Evolutionary conservation across 2,797 vertebrate genomes (phyloP).

Genomic region (Masticophis lateralis): DNA sequence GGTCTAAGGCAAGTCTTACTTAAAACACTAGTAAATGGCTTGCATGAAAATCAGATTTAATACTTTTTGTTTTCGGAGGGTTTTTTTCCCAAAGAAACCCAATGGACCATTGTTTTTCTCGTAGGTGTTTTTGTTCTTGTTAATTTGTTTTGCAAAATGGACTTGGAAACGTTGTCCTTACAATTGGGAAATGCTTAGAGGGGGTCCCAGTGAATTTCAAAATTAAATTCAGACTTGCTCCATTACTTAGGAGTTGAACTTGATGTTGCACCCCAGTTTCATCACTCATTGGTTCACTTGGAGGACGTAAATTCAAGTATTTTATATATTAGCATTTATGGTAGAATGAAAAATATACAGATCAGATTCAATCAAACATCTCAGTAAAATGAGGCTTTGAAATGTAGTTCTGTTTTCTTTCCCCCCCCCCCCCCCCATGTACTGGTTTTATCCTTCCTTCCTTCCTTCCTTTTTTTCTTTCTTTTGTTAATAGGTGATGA

Average conservation of each 20-base stretch:
- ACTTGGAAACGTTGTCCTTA: conserved; percentile 52
- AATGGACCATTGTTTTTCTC: conserved; percentile 59
- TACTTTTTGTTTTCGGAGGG: conserved; percentile 43
- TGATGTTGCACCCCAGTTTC: conserved; percentile 51
- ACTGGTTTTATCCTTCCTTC: conserved; percentile 41
- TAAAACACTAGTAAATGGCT: conserved; percentile 56
- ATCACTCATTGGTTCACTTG: conserved; percentile 45
- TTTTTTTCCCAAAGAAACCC: conserved; percentile 51
- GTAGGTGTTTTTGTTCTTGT: conserved; percentile 22
- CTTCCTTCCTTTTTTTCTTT: conserved; percentile 54
- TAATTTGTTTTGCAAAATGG: conserved; percentile 51
- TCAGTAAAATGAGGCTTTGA: conserved; percentile 60
- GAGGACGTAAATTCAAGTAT: conserved; percentile 38
- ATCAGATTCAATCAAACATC: conserved; percentile 33
- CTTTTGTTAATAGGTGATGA: conserved; percentile 66
- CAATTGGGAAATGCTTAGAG: conserved; percentile 57
- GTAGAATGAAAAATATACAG: conserved; percentile 61
- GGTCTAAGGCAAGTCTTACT: conserved; percentile 60
- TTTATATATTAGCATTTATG: conserved; percentile 41
- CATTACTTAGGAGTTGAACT: neutral
- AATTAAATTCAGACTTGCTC: neutral
- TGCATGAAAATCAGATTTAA: conserved; percentile 56
- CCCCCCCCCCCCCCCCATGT: too few species aligned
- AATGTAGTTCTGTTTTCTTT: conserved; percentile 49
- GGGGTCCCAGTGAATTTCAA: neutral